Base-by-base conservation (phyloP, 2,888 invertebrate species). In the Escarpia spicata region DNA sequence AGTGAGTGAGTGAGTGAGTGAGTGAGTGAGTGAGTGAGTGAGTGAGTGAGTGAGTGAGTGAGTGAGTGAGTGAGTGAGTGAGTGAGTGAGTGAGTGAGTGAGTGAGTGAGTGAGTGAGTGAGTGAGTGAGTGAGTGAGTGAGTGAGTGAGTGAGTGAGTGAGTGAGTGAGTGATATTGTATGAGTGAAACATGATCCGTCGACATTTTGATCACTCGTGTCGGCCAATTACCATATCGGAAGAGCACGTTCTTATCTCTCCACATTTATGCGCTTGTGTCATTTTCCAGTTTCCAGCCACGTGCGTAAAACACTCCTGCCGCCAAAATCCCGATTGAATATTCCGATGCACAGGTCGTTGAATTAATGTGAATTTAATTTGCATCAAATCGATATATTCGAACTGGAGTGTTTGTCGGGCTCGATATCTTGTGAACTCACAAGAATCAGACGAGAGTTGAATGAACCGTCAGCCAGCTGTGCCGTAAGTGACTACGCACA, bases 331-430 rank as follows among this genome's bases (percentile, higher is more conserved):
- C 75, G 19, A 15, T 75, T 75, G 19, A n/a, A 75, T 75, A 75
- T 75, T 75, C 75, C 75, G 75, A 75, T 4, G 75, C n/a, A 19
- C 75, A 26, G 75, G n/a, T n/a, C 75, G 75, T n/a, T 0, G 75
- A 75, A 75, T 75, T 75, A 75, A 75, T 75, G 19, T 75, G 75
- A 75, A 75, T 75, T 75, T 75, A 75, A 75, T 75, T n/a, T 75
- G 75, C 75, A 75, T 75, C 19, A 75, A 75, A 75, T 75, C 75
- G n/a, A 75, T 75, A 75, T 19, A 75, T 75, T 75, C 26, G 75
- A 75, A 75, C 75, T 75, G 26, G 19, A 26, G 75, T 75, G 75
- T 26, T 75, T 4, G 75, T n/a, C 75, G 26, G 75, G 26, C 26
- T 75, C 75, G 75, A 75, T 75, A 75, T 75, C 26, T 19, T 26